Percentiles rank a stretch among this genome's conserved stretches.
phyloP scores from a whole-genome alignment of 2,113 vertebrate species.

The Siniperca knerii region DNA sequence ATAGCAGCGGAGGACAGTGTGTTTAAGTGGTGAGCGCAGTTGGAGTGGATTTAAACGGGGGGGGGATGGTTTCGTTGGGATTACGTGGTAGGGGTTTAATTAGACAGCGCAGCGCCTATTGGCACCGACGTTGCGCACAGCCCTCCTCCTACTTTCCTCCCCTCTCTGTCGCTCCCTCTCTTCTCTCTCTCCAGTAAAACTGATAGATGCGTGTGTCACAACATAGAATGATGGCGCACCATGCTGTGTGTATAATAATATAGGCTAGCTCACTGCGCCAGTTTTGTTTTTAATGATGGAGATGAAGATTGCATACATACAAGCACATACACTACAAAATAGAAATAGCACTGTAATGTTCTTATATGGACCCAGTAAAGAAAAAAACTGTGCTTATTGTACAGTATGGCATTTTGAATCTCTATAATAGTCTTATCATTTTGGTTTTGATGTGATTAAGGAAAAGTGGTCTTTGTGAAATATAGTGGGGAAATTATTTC shows the following conservation, averaged over 20 bases:
- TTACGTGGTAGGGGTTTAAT: constrained; percentile 84
- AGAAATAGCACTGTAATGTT: not conserved
- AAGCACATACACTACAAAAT: not conserved
- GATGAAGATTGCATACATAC: not conserved
- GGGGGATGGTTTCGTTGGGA: constrained; percentile 72
- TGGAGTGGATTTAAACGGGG: constrained; percentile 80
- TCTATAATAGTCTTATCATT: not conserved
- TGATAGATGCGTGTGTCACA: constrained; percentile 27
- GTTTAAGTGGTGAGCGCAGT: constrained; percentile 62
- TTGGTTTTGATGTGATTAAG: not conserved
- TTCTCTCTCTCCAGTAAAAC: not conserved
- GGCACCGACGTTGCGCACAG: constrained; percentile 72
- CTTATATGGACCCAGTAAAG: not conserved
- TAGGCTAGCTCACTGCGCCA: constrained; percentile 8
- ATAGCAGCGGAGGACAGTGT: constrained; percentile 59
- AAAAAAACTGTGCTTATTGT: too few species aligned
- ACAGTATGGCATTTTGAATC: not conserved
- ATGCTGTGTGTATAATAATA: constrained; percentile 15
- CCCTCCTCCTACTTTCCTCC: constrained; percentile 44
- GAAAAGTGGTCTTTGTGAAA: not conserved
- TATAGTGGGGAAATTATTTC: not conserved
- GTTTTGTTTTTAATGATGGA: not conserved
- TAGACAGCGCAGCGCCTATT: constrained; percentile 79
- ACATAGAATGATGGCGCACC: constrained; percentile 24
- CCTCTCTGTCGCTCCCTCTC: constrained; percentile 5